Conservation (phyloP, 2,888 invertebrate species). For the Glaucopsyche alexis region DNA sequence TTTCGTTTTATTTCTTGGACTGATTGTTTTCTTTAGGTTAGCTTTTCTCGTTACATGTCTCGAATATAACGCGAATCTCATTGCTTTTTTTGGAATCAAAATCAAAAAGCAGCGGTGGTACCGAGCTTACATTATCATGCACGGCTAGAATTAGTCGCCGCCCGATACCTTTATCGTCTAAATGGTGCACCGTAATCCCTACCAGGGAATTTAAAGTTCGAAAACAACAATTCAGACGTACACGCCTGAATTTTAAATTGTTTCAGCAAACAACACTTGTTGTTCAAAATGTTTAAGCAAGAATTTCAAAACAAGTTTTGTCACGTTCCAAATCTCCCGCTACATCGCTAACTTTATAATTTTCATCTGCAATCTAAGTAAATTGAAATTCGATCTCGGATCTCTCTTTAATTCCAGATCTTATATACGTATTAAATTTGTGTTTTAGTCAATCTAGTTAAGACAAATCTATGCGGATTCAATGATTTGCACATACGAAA, state of each 20-base stretch:
- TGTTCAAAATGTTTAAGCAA: constrained; percentile 29
- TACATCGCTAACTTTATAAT: constrained; percentile 26
- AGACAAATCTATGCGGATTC: constrained; percentile 8
- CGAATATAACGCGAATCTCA: constrained; percentile 2
- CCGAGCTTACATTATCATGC: constrained; percentile 19
- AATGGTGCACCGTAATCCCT: constrained; percentile 27
- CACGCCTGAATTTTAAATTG: constrained; percentile 29
- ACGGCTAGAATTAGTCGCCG: constrained; percentile 26
- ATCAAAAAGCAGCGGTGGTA: too few relatives aligned
- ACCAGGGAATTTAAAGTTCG: constrained; percentile 28
- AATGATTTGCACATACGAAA: constrained; percentile 24
- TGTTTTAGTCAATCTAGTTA: constrained; percentile 24
- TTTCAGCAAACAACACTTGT: constrained; percentile 29
- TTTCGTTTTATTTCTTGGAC: constrained; percentile 31
- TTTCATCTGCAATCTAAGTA: constrained; percentile 28
- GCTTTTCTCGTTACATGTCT: neutral
- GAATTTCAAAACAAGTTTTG: constrained; percentile 30
- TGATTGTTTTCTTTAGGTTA: constrained; percentile 27
- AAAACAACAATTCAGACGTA: constrained; percentile 29
- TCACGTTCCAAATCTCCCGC: constrained; percentile 28
- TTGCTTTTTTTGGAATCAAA: neutral
- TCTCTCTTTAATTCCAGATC: constrained; percentile 18
- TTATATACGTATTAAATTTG: constrained; percentile 23
- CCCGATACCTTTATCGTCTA: constrained; percentile 26
- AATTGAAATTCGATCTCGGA: constrained; percentile 28